These are phyloP conservation scores for Cylas formicarius DNA, from an alignment of 1,140 invertebrate species.

Conservation along the genomic window DNA sequence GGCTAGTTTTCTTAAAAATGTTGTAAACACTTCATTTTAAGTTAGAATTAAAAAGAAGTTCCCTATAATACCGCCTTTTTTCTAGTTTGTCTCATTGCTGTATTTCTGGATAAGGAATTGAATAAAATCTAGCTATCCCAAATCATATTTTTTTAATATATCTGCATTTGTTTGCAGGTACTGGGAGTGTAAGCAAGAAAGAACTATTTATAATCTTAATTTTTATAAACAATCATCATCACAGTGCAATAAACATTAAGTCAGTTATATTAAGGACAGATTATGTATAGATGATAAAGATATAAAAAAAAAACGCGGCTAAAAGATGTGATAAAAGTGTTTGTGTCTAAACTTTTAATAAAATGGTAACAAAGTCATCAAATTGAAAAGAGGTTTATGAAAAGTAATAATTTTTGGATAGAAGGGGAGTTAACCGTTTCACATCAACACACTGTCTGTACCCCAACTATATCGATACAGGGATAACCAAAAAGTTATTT, in stretches of 20 bases:
- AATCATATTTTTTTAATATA: too few species aligned
- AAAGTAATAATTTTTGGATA: background rate
- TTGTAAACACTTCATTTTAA: too few species aligned
- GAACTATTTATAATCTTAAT: constrained; percentile 20
- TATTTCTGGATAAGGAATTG: too few species aligned
- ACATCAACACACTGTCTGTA: background rate
- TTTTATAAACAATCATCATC: constrained; percentile 35
- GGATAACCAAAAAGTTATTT: background rate
- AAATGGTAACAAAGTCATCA: constrained; percentile 5
- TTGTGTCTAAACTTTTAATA: constrained; percentile 3
- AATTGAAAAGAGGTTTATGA: too few species aligned
- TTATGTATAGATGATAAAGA: background rate
- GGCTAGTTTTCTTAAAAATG: too few species aligned
- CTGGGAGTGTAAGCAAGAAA: constrained; percentile 47
- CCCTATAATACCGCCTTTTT: too few species aligned
- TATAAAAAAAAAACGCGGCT: background rate
- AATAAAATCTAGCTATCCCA: too few species aligned
- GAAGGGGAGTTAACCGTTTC: background rate
- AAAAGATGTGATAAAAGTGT: constrained; percentile 2
- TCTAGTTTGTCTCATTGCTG: too few species aligned
- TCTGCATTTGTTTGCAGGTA: too few species aligned
- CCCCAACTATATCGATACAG: background rate
- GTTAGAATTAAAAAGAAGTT: too few species aligned
- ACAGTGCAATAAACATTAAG: constrained; percentile 4
- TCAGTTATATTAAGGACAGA: background rate